Evolutionary conservation across 2,888 invertebrate genomes (phyloP).

Genomic region (Ectobius pallidus): DNA sequence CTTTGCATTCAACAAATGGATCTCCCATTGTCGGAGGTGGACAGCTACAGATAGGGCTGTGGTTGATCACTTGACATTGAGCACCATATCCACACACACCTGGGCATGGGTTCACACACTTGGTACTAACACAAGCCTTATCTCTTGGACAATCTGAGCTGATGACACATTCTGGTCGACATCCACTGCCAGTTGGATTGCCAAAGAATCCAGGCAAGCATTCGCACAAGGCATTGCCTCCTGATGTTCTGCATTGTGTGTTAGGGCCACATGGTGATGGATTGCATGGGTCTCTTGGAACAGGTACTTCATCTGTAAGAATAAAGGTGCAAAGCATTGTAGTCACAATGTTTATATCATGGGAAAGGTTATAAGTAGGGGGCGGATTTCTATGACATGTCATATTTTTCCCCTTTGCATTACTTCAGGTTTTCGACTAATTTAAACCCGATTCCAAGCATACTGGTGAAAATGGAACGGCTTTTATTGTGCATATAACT

Average conservation of each 20-base stretch:
- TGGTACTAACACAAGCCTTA: conserved; percentile 77
- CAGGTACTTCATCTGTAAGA: conserved; percentile 16
- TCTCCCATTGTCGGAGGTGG: conserved; percentile 74
- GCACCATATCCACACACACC: conserved; percentile 81
- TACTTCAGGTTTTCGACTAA: too few species aligned
- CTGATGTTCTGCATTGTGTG: conserved; percentile 68
- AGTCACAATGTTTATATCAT: too few species aligned
- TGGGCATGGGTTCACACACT: conserved; percentile 80
- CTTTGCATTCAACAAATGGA: conserved; percentile 74
- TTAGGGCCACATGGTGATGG: conserved; percentile 78
- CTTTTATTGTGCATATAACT: too few species aligned
- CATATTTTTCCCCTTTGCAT: too few species aligned
- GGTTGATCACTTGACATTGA: conserved; percentile 79
- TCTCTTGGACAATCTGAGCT: conserved; percentile 76
- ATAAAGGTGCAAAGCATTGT: too few species aligned
- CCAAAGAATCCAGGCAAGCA: conserved; percentile 79
- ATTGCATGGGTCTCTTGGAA: conserved; percentile 56
- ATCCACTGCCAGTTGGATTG: conserved; percentile 70
- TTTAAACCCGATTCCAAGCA: too few species aligned
- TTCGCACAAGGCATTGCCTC: conserved; percentile 69
- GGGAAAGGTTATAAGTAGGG: too few species aligned
- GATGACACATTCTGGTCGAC: conserved; percentile 82
- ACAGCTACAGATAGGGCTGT: conserved; percentile 86
- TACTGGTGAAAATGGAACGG: too few species aligned
- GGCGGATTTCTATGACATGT: too few species aligned